Evolutionary conservation across 2,888 invertebrate genomes (phyloP), one percentile per base, ranked within the genome.

Genomic region (Strigamia transsilvanica): DNA sequence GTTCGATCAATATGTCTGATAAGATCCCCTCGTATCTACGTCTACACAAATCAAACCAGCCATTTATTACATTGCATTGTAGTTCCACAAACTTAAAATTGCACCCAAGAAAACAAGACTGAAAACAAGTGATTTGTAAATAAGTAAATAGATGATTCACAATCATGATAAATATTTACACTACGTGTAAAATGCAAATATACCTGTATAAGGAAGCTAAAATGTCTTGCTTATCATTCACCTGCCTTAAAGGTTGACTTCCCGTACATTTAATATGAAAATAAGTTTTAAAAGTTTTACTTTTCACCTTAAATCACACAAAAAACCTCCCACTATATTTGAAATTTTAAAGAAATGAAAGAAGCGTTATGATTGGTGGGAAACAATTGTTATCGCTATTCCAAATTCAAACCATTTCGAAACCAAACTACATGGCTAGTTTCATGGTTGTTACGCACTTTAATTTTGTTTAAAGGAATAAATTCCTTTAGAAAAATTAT

Each of bases 1-100:
- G 56, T 56, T 56, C 56, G 56, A 56, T 56, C 56, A 56, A 56
- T 56, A 56, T 18, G 56, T 56, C 56, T 56, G 56, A 56, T 56
- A 56, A 56, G 56, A 56, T 56, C 9, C 56, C 18, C 56, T 18
- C 56, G 18, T 56, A 56, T 56, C 56, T 56, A 56, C n/a, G 10
- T 56, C 56, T 56, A 56, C 56, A 56, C 18, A 56, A 56, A 56
- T 56, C 56, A 56, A 56, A 56, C n/a, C 56, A 56, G 56, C 6
- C 56, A 56, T 56, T 13, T 56, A 56, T 13, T 56, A 56, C 56
- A 56, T 56, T 56, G 56, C 56, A 56, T 56, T 46, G 46, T 46
- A 46, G 46, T 46, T 46, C 46, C 46, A 46, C 46, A 46, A 46
- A 46, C 15, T 46, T 46, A 46, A 46, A 46, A 46, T 46, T 46